Evolutionary conservation across 2,797 vertebrate species (phyloP).

Genomic region (Spatula versicolor): DNA sequence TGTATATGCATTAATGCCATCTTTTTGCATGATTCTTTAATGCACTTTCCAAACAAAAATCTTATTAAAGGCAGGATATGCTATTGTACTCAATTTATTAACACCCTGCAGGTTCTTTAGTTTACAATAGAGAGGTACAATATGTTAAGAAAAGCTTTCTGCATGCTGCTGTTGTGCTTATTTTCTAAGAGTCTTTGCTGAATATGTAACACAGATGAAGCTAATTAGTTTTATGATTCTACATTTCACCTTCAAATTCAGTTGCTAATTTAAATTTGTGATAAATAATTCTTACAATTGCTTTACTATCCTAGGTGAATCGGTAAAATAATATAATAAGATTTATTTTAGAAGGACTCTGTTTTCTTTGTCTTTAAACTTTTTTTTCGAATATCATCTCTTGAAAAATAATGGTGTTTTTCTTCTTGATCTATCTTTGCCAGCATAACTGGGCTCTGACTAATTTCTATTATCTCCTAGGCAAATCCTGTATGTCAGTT

Average conservation of each 20-base stretch:
- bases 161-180: not conserved
- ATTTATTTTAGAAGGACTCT: not conserved
- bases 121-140: not conserved
- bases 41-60: constrained; percentile 44
- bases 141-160: constrained; percentile 15
- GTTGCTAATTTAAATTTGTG: not conserved
- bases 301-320: not conserved
- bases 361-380: not conserved
- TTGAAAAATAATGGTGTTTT: not conserved
- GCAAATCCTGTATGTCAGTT: not conserved
- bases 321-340: not conserved
- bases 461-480: not conserved
- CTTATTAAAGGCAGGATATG: constrained; percentile 56
- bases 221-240: not conserved
- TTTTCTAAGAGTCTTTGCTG: constrained; percentile 20
- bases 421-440: not conserved
- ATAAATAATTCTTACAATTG: not conserved
- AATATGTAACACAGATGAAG: not conserved
- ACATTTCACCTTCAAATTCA: constrained; percentile 13
- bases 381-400: not conserved
- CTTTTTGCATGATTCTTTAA: constrained; percentile 14
- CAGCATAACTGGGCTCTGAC: not conserved
- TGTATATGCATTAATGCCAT: constrained; percentile 30
- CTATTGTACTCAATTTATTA: constrained; percentile 56
- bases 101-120: not conserved